Evolutionary conservation across 2,888 invertebrate genomes (phyloP), one percentile per base, ranked within the genome.

Genomic region (Macrosiphum euphorbiae): DNA sequence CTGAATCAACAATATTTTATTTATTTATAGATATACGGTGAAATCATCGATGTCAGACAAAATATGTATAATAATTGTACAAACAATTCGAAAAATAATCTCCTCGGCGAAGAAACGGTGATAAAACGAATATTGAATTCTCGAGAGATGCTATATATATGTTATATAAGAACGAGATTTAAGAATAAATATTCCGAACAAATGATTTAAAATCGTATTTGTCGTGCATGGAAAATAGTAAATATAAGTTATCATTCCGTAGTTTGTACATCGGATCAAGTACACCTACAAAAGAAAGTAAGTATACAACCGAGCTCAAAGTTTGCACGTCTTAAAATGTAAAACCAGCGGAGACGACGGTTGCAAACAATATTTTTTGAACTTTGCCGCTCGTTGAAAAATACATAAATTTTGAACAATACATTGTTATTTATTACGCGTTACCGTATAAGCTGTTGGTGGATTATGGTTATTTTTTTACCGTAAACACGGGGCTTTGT

Each of bases 361-460:
- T 20, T 28, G 85, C 86, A 28, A 88, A 92, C 67, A 61, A 88
- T 87, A 88, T 92, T 92, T 92, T 67, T 88, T 50, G 87, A 92
- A 92, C 88, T 92, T 88, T 55, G 88, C 88, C 88, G 88, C 88
- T 67, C 52, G 92, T 67, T 92, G 67, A 92, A 88, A 92, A 92
- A 92, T 52, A 92, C 67, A 92, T 86, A 61, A 87, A 92, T 92
- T 92, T 85, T 78, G 52, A 55, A 88, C 88, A 88, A 92, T 88
- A 88, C 92, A 55, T 88, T 88, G 50, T 92, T 88, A 88, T 92
- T 92, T 88, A 92, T 92, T 92, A 84, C 84, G 41, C 88, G 88
- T 88, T 92, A 88, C 92, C 55, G 55, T 90, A 91, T 92, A 92
- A 87, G 92, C 88, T 84, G 84, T 88, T 84, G 44, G 52, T 84